Conservation (phyloP, 2,797 vertebrate genomes). For the Oreortyx pictus region DNA sequence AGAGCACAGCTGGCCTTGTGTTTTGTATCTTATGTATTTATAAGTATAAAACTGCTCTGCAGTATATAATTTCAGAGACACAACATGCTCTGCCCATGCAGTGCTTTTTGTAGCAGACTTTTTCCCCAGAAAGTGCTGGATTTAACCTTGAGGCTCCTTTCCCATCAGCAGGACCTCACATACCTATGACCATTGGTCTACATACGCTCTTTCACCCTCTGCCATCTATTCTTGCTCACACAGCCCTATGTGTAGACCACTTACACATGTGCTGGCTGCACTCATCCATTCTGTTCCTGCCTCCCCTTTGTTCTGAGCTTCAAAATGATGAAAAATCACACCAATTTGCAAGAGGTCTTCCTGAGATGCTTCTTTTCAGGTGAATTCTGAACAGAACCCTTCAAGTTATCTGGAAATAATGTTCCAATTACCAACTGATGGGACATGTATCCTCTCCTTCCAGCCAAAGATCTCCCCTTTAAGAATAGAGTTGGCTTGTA, state of each 20-base stretch:
- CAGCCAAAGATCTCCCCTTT: background rate
- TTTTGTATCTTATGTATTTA: background rate
- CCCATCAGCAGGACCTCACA: background rate
- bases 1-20: background rate
- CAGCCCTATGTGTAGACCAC: fast-evolving
- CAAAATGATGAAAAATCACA: background rate
- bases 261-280: fast-evolving
- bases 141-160: background rate
- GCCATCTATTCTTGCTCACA: background rate
- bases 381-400: background rate
- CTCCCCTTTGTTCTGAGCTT: background rate
- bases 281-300: background rate
- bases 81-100: fast-evolving
- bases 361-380: background rate
- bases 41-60: background rate
- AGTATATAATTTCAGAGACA: background rate
- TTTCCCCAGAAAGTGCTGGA: background rate
- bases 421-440: background rate
- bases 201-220: background rate
- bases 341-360: background rate
- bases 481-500: background rate
- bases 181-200: background rate
- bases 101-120: background rate
- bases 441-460: background rate
- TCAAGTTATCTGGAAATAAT: background rate